Evolutionary conservation across 1,140 invertebrate genomes (phyloP).

Genomic region (Tetranychus urticae): DNA sequence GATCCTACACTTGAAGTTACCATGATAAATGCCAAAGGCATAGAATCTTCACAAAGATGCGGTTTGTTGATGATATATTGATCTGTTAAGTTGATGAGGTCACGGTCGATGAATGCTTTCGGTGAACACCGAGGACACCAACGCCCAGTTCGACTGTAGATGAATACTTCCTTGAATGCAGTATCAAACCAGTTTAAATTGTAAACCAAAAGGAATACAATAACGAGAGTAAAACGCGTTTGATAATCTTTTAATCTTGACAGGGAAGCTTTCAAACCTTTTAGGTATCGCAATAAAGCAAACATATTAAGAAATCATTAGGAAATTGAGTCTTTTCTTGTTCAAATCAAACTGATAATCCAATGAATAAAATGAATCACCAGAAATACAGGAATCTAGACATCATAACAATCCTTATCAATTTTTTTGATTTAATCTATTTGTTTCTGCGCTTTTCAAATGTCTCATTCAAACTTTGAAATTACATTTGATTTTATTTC

Average conservation of each 20-base stretch:
- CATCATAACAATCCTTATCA: no score
- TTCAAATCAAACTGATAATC: no score
- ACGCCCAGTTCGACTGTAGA: not conserved
- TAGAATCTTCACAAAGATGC: not conserved
- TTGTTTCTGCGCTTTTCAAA: no score
- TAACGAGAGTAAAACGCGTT: not conserved
- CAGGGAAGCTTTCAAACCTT: no score
- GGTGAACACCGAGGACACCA: not conserved
- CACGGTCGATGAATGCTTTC: not conserved
- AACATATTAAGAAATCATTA: no score
- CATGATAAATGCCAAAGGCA: not conserved
- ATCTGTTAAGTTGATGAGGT: not conserved
- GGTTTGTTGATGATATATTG: not conserved
- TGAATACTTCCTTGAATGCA: not conserved
- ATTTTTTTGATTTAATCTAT: no score
- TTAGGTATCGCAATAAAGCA: no score
- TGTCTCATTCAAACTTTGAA: no score
- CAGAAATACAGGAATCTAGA: no score
- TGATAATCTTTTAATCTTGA: not conserved
- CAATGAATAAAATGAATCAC: no score
- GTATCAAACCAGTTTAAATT: not conserved
- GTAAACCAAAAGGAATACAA: not conserved
- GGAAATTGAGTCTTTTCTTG: no score
- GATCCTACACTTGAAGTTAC: not conserved
- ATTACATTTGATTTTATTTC: no score